Conservation (phyloP, 1,140 invertebrate species). For the Polypedilum vanderplanki region DNA sequence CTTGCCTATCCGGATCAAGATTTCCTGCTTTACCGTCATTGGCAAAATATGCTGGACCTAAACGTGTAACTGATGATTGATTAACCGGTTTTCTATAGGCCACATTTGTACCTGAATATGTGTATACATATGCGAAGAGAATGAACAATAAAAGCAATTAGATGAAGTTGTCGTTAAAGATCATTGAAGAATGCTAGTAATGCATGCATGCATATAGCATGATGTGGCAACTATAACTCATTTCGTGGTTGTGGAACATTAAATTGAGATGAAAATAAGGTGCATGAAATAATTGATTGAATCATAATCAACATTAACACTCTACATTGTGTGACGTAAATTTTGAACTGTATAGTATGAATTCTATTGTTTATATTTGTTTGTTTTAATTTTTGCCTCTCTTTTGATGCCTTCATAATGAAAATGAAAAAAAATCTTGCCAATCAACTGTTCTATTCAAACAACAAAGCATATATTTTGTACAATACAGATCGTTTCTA, state of each 20-base stretch:
- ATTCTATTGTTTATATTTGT: neutral
- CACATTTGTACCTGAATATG: constrained; percentile 67
- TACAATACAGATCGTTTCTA: neutral
- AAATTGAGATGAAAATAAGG: neutral
- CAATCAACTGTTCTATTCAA: constrained; percentile 15
- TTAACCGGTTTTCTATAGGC: constrained; percentile 80
- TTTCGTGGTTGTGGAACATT: neutral
- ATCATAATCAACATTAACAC: neutral
- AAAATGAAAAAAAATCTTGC: neutral
- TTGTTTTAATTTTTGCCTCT: neutral
- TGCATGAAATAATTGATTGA: neutral
- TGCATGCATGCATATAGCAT: too few species aligned
- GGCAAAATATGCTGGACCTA: constrained; percentile 70
- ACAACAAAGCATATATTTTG: neutral
- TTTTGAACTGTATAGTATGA: neutral
- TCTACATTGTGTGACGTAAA: neutral
- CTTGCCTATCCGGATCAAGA: constrained; percentile 77
- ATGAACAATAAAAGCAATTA: neutral
- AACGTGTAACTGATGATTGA: constrained; percentile 78
- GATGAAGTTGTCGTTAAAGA: too few species aligned
- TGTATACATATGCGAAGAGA: too few species aligned
- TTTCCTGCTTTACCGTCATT: constrained; percentile 71
- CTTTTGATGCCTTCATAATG: neutral
- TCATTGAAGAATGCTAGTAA: too few species aligned
- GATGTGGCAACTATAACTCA: too few species aligned